Evolutionary conservation across 2,113 vertebrate genomes (phyloP).

Genomic region (Microtus pennsylvanicus): DNA sequence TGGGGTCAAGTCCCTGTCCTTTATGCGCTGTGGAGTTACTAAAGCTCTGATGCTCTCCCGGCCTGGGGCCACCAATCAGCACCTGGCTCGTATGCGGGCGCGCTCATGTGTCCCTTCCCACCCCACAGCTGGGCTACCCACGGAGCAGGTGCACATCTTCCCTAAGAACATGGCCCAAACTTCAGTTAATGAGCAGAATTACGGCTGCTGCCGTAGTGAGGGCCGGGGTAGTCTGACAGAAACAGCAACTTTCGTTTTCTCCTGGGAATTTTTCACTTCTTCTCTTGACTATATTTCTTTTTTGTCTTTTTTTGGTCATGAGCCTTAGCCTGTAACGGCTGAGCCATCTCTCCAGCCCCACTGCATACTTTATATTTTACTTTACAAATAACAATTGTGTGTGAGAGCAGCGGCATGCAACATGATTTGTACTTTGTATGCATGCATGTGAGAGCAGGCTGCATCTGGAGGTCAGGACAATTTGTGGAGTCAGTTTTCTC

Average conservation of each 20-base stretch:
- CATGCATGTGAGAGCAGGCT: not conserved
- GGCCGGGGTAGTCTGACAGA: not conserved
- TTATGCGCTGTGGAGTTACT: not conserved
- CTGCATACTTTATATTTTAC: not conserved
- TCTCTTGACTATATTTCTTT: not conserved
- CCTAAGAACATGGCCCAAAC: not conserved
- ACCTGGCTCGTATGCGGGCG: too few species aligned
- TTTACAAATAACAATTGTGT: not conserved
- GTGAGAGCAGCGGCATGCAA: not conserved
- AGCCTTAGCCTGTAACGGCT: not conserved
- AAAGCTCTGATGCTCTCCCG: not conserved
- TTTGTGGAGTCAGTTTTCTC: not conserved
- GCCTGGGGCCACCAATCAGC: not conserved
- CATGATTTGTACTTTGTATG: not conserved
- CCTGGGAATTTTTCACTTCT: not conserved
- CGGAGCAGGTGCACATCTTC: not conserved
- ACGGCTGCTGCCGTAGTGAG: not conserved
- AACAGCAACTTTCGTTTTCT: not conserved
- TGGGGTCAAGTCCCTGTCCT: not conserved
- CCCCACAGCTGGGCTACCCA: not conserved
- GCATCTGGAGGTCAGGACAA: not conserved
- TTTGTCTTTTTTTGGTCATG: not conserved
- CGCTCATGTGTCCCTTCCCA: not conserved
- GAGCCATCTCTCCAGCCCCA: not conserved
- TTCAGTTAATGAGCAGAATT: not conserved